A percentile compares a stretch with the other conserved stretches of the same genome.
Conservation (phyloP, 2,797 vertebrate genomes). For the Rhincodon typus region DNA sequence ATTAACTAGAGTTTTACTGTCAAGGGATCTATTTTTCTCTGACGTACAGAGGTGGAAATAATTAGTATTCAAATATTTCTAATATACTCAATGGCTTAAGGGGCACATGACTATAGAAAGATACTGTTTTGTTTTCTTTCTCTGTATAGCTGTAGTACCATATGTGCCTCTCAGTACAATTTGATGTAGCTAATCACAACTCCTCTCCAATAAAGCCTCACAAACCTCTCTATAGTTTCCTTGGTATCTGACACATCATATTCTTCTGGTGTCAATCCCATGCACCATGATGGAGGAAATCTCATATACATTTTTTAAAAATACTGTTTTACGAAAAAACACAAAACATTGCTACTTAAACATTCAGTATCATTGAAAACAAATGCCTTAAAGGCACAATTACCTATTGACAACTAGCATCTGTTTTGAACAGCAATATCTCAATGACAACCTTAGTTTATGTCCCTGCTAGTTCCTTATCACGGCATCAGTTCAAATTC, state of each 20-base stretch:
- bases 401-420: not conserved
- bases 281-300: not conserved
- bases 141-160: not conserved
- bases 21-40: not conserved
- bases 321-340: not conserved
- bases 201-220: not conserved
- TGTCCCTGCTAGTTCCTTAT: conserved; percentile 5
- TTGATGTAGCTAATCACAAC: not conserved
- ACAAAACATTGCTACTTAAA: conserved; percentile 16
- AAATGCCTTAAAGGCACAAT: conserved; percentile 13
- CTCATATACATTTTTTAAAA: not conserved
- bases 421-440: not conserved
- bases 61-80: not conserved
- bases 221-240: not conserved
- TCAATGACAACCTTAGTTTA: not conserved
- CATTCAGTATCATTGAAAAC: not conserved
- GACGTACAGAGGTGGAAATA: not conserved
- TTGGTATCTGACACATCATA: conserved; percentile 1
- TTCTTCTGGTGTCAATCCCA: not conserved
- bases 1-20: not conserved
- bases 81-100: not conserved
- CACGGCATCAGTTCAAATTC: conserved; percentile 8
- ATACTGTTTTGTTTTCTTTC: not conserved
- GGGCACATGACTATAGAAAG: not conserved
- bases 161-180: not conserved